These are phyloP conservation scores for Pseudochirops cupreus DNA, from an alignment of 2,797 vertebrate genomes.

Conservation along the genomic window DNA sequence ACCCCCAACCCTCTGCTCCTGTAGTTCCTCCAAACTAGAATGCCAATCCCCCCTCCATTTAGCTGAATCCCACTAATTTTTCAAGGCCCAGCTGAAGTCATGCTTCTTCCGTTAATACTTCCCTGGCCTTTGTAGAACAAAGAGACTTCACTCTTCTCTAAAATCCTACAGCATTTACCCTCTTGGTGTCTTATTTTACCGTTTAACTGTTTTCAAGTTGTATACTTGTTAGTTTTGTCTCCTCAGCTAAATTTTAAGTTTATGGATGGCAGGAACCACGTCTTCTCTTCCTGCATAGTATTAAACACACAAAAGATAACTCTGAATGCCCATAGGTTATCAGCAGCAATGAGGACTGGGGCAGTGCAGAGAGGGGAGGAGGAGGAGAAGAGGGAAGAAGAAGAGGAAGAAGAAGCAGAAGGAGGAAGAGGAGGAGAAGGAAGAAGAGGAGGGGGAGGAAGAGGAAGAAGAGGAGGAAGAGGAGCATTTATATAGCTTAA, in stretches of 20 bases:
- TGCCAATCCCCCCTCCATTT: not conserved
- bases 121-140: not conserved
- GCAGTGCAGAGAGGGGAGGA: not conserved
- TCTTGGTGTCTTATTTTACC: not conserved
- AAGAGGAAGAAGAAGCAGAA: not conserved
- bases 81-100: not conserved
- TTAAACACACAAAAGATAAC: accelerated
- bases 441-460: too few species aligned
- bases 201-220: not conserved
- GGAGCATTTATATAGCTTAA: not conserved
- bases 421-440: not conserved
- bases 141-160: not conserved
- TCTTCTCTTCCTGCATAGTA: not conserved
- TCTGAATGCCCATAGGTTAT: not conserved
- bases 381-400: not conserved
- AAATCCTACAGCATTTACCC: not conserved
- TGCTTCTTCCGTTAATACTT: not conserved
- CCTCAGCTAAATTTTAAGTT: not conserved
- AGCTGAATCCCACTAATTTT: not conserved
- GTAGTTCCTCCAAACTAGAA: not conserved
- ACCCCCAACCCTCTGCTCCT: not conserved
- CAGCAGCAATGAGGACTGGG: not conserved
- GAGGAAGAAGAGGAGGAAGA: not conserved
- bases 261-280: too few species aligned
- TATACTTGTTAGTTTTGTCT: not conserved